Conservation (phyloP, 2,797 vertebrate species). For the Cyprinodon diabolis region DNA sequence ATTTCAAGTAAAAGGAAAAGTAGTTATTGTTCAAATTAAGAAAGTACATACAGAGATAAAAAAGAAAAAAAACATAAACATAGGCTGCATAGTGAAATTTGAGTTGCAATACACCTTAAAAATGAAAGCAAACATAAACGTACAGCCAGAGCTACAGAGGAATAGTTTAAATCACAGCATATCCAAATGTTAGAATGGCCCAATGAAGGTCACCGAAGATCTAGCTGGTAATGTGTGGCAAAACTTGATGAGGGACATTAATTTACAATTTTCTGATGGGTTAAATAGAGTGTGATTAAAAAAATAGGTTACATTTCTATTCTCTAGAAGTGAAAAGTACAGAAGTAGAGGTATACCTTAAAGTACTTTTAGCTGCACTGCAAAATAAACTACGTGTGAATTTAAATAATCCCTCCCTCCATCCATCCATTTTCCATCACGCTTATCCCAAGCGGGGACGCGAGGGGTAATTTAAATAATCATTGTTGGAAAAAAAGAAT, state of each 20-base stretch:
- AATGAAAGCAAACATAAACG: neutral
- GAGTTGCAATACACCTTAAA: neutral
- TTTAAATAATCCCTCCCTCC: no score
- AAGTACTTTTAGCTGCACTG: neutral
- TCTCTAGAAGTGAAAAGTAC: neutral
- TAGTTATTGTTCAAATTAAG: neutral
- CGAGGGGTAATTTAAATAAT: neutral
- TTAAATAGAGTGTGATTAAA: neutral
- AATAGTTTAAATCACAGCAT: neutral
- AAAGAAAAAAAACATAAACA: neutral
- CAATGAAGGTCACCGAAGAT: neutral
- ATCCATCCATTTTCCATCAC: no score
- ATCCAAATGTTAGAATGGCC: neutral
- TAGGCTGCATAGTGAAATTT: neutral
- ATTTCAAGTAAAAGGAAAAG: neutral
- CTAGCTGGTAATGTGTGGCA: neutral
- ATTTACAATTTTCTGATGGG: neutral
- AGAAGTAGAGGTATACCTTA: no score
- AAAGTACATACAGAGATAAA: neutral
- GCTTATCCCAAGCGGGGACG: no score
- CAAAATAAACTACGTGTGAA: constrained; percentile 9
- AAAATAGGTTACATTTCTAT: neutral
- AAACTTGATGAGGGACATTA: neutral
- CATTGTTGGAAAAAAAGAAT: constrained; percentile 9
- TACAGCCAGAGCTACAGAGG: neutral